Base-by-base conservation (phyloP, 2,797 vertebrate species). In the Uromys caudimaculatus region DNA sequence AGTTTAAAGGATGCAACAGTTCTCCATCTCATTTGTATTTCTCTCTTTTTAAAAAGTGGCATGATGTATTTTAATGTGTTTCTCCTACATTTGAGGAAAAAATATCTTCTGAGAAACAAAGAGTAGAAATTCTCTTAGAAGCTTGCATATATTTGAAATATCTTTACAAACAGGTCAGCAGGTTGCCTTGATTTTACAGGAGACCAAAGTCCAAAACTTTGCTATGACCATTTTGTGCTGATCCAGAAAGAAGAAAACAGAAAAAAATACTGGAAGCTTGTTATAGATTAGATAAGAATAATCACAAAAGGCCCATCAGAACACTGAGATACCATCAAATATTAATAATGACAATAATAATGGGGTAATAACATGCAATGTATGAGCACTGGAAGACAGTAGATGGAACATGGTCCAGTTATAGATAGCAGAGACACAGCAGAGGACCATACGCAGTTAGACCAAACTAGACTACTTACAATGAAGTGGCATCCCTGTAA, bases 31-130 rank as follows among this genome's bases (percentile, higher is more conserved):
- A 89, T 92, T 82, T 94, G 27, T 62, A 87, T 90, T 93, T 93
- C 62, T 81, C 14, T 58, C 88, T 86, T 60, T 88, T 79, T 50
- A 95, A 97, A 71, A 71, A 92, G 47, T 87, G 84, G 86, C 32
- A 75, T 73, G 56, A 77, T 54, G 4, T 21, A 90, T 94, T 87
- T 91, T 78, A 95, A 90, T 85, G 35, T 87, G n/a, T 81, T 91
- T 56, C 87, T 85, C 21, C 56, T 77, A 69, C 32, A 76, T 64
- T 9, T 17, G 50, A 85, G 23, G 79, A 73, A 93, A 91, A 54
- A 21, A 89, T 16, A 17, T 84, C 93, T 38, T 81, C 44, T 58
- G 24, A 89, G 58, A 87, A 84, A n/a, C 16, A 75, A 73, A 84
- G 52, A 56, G 2, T 54, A 84, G 85, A 95, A 78, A 82, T 75